phyloP scores from a whole-genome alignment of 2,797 vertebrate genomes.

The Amazonetta brasiliensis region DNA sequence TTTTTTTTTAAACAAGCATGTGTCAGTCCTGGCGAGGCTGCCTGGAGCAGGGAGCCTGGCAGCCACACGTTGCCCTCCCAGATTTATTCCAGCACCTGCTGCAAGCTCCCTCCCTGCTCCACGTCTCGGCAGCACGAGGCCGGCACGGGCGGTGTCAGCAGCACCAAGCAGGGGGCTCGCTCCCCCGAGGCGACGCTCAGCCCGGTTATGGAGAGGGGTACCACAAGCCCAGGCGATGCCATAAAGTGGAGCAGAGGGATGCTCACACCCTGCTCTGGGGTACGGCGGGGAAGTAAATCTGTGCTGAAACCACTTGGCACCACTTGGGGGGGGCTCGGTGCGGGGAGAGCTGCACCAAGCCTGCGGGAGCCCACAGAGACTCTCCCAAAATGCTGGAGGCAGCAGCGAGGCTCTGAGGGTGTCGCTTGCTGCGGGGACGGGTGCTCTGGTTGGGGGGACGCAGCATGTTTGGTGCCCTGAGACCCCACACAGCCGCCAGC shows the following conservation, averaged over 20 bases:
- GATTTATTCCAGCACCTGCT: background rate
- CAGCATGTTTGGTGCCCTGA: background rate
- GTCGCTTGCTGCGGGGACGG: background rate
- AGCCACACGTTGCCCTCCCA: accelerated
- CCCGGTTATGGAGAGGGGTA: background rate
- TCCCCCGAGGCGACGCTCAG: background rate
- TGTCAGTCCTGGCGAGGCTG: background rate
- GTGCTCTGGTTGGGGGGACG: background rate
- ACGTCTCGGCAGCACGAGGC: background rate
- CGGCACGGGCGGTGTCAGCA: background rate
- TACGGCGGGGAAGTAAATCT: background rate
- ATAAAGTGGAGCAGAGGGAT: background rate
- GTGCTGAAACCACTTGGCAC: background rate
- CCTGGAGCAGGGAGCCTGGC: background rate
- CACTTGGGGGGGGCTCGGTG: background rate
- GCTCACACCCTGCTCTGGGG: background rate
- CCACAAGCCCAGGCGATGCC: too few relatives aligned
- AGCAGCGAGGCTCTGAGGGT: background rate
- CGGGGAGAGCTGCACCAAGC: background rate
- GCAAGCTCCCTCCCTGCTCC: background rate
- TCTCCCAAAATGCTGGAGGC: background rate
- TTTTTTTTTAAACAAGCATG: background rate
- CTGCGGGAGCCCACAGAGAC: background rate
- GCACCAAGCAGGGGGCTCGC: background rate
- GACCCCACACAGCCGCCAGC: background rate